phyloP scores from a whole-genome alignment of 2,797 vertebrate species.

The Pteropus rufus region DNA sequence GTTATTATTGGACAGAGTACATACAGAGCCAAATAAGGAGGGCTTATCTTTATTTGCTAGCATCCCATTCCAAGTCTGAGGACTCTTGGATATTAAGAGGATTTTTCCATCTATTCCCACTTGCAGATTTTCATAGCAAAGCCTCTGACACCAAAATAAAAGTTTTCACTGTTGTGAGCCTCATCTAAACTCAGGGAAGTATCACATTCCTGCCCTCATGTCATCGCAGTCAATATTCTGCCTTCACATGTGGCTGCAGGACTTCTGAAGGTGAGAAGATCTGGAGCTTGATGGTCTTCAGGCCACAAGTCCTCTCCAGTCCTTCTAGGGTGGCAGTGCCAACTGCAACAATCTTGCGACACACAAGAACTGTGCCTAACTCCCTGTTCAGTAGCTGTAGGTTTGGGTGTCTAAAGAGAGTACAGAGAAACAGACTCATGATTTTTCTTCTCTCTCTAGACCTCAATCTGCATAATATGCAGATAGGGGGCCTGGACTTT shows the following conservation, averaged over 20 bases:
- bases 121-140: slow-evolving; percentile 48
- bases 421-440: not conserved
- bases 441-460: not conserved
- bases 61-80: slow-evolving; percentile 5
- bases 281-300: not conserved
- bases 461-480: not conserved
- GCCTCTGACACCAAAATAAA: slow-evolving; percentile 43
- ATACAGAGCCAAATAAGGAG: slow-evolving; percentile 4
- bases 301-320: not conserved
- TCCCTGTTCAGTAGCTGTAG: not conserved
- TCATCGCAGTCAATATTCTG: not conserved
- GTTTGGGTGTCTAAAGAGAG: not conserved
- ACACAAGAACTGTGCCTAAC: not conserved
- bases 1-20: slow-evolving; percentile 4
- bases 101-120: not conserved
- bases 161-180: not conserved
- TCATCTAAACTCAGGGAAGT: not conserved
- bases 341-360: not conserved
- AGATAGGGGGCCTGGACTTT: not conserved
- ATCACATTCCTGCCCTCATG: not conserved
- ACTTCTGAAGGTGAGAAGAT: not conserved
- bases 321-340: not conserved
- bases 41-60: slow-evolving; percentile 31
- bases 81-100: slow-evolving; percentile 24
- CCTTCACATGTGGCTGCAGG: not conserved